Conservation (phyloP, 1,140 invertebrate species). For the Solenopsis fugax region DNA sequence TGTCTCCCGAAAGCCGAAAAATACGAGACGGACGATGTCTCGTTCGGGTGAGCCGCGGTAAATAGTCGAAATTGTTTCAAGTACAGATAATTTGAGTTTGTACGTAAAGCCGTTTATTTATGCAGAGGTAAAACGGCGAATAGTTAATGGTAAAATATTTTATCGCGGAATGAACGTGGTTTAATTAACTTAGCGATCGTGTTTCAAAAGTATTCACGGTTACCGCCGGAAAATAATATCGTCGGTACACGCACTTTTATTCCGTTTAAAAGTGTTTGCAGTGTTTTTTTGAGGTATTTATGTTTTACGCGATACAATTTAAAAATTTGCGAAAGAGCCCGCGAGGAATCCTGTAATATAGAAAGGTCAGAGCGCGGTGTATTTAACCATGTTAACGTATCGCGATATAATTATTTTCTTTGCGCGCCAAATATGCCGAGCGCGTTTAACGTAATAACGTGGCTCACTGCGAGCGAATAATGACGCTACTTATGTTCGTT, state of each 20-base stretch:
- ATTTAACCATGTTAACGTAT: conserved; percentile 51
- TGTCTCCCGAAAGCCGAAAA: background rate
- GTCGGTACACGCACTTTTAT: conserved; percentile 1
- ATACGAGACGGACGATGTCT: conserved; percentile 5
- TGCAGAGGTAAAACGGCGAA: background rate
- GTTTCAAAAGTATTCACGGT: conserved; percentile 38
- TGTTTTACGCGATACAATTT: conserved; percentile 34
- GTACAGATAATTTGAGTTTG: background rate
- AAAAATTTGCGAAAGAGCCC: conserved; percentile 40
- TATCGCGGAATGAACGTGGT: conserved; percentile 16
- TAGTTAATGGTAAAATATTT: conserved; percentile 45
- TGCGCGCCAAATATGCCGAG: conserved; percentile 42
- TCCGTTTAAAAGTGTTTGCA: conserved; percentile 5
- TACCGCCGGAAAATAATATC: conserved; percentile 20
- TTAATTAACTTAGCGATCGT: conserved; percentile 36
- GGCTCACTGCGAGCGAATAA: conserved; percentile 45
- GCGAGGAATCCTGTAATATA: conserved; percentile 9
- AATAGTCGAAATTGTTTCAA: conserved; percentile 29
- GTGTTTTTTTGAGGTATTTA: conserved; percentile 30
- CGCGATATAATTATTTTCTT: conserved; percentile 58
- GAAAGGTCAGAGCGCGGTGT: background rate
- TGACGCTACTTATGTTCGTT: conserved; percentile 47
- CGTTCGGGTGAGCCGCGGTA: background rate
- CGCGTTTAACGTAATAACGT: conserved; percentile 53
- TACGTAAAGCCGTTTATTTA: conserved; percentile 33